These are phyloP conservation scores for Henricia sp. DNA, from an alignment of 53 echinoderm and acorn worm genomes.

Conservation along the genomic window DNA sequence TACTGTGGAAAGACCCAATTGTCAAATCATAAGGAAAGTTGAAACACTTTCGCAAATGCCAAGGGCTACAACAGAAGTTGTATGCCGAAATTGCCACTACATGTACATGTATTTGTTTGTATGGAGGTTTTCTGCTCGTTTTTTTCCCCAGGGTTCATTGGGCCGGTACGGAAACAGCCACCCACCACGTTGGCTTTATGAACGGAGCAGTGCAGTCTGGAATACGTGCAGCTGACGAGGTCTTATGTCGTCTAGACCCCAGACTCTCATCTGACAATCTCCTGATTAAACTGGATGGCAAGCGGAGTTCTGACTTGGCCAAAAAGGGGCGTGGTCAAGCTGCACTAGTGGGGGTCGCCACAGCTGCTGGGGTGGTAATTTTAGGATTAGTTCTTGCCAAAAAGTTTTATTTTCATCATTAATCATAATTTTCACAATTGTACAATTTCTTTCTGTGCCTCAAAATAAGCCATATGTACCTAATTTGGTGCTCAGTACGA, in stretches of 20 bases:
- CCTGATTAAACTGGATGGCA: conserved; percentile 25
- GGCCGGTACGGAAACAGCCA: conserved; percentile 96
- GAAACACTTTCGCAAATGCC: too few relatives aligned
- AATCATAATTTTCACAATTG: too few relatives aligned
- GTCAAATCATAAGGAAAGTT: too few relatives aligned
- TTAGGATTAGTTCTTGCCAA: background rate
- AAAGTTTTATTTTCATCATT: conserved; percentile 4
- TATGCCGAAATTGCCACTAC: too few relatives aligned
- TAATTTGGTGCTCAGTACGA: too few relatives aligned
- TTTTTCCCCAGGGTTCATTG: conserved; percentile 79
- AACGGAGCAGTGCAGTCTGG: conserved; percentile 97
- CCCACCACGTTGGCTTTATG: conserved; percentile 80
- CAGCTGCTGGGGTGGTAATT: background rate
- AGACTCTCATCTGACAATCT: background rate
- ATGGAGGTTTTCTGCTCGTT: background rate
- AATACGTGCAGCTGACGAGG: conserved; percentile 77
- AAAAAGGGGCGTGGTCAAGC: background rate
- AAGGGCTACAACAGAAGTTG: too few relatives aligned
- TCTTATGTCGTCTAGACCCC: conserved; percentile 35
- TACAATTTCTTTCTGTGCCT: too few relatives aligned
- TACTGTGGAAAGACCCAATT: too few relatives aligned
- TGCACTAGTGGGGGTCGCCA: conserved; percentile 11
- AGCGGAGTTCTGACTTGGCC: background rate
- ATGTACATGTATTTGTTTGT: too few relatives aligned
- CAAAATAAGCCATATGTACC: too few relatives aligned